Percentiles rank a stretch among this genome's conserved stretches.
Conservation (phyloP, 2,888 invertebrate species). For the Ormyrus rosae region DNA sequence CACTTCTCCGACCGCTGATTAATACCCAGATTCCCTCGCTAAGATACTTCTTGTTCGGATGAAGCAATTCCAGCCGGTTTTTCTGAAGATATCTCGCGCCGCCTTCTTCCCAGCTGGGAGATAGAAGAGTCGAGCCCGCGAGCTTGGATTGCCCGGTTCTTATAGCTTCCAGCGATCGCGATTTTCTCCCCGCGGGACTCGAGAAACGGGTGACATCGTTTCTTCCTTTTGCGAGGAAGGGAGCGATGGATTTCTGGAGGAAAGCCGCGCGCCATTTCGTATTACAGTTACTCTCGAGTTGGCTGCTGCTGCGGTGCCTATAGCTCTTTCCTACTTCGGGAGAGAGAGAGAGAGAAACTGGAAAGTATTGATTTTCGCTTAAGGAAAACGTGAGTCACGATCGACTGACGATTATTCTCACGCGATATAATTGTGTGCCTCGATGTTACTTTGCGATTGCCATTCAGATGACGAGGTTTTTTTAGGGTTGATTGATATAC, state of each 20-base stretch:
- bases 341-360: constrained; percentile 17
- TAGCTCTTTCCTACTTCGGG: background rate
- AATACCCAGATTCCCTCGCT: constrained; percentile 70
- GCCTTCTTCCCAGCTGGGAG: constrained; percentile 8
- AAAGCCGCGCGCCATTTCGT: background rate
- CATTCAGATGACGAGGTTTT: constrained; percentile 3
- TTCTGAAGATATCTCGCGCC: constrained; percentile 61
- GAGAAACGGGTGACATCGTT: background rate
- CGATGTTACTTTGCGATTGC: constrained; percentile 19
- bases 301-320: no score
- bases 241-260: background rate
- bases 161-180: background rate
- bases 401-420: constrained; percentile 54
- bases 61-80: constrained; percentile 73
- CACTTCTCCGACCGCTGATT: constrained; percentile 62
- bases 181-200: constrained; percentile 21
- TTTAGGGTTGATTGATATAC: constrained; percentile 15
- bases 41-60: constrained; percentile 71
- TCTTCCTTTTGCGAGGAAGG: background rate
- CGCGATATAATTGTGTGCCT: constrained; percentile 53
- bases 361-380: constrained; percentile 57
- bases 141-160: background rate
- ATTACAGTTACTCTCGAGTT: no score
- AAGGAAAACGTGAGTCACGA: constrained; percentile 55
- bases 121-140: constrained; percentile 10